Evolutionary conservation across 2,888 invertebrate species (phyloP).

Genomic region (Molanna angustata): DNA sequence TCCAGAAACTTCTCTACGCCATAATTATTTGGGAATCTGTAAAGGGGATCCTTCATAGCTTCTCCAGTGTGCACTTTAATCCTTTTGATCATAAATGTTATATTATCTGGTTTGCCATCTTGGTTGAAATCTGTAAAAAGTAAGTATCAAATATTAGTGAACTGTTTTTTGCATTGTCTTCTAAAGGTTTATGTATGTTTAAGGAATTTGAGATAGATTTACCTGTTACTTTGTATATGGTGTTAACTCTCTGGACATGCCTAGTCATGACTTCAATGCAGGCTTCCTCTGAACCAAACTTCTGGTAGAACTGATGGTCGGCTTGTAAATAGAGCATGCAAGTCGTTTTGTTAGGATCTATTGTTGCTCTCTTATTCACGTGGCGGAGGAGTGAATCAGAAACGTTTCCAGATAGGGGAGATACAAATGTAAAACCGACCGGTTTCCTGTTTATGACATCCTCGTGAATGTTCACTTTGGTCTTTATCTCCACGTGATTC

Average conservation of each 20-base stretch:
- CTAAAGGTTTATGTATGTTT: too few species aligned
- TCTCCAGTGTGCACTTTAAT: slow-evolving; percentile 90
- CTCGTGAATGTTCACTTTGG: slow-evolving; percentile 62
- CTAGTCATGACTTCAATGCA: slow-evolving; percentile 94
- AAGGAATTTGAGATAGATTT: slow-evolving; percentile 32
- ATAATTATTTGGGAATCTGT: slow-evolving; percentile 91
- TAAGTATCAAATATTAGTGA: not conserved
- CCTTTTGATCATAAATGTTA: slow-evolving; percentile 93
- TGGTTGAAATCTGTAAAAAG: slow-evolving; percentile 80
- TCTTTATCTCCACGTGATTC: slow-evolving; percentile 65
- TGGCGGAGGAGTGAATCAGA: slow-evolving; percentile 56
- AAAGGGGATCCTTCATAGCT: slow-evolving; percentile 79
- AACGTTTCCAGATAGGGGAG: slow-evolving; percentile 42
- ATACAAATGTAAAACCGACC: slow-evolving; percentile 49
- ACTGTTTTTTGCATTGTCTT: not conserved
- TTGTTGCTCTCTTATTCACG: slow-evolving; percentile 65
- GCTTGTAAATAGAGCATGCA: slow-evolving; percentile 96
- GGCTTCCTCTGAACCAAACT: slow-evolving; percentile 90
- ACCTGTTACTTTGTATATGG: slow-evolving; percentile 84
- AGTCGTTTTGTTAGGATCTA: slow-evolving; percentile 86
- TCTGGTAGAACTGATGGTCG: slow-evolving; percentile 92
- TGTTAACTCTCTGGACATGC: slow-evolving; percentile 91
- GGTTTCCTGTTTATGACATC: slow-evolving; percentile 62
- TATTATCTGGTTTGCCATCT: slow-evolving; percentile 88
- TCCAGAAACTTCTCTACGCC: slow-evolving; percentile 98